Evolutionary conservation across 2,888 invertebrate genomes (phyloP).

Genomic region (Melinaea marsaeus): DNA sequence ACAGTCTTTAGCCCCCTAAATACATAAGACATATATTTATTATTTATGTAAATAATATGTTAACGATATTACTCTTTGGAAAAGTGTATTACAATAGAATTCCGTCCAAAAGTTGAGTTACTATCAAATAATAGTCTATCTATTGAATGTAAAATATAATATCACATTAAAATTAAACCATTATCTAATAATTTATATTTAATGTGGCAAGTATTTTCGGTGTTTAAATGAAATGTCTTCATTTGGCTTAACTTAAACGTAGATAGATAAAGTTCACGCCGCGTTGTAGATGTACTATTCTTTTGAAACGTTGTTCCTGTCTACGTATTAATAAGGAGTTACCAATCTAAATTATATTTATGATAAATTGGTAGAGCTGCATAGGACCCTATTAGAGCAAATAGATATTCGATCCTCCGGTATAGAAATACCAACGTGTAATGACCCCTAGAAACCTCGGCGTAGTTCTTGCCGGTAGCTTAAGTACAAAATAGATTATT

Average conservation of each 20-base stretch:
- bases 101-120: conserved; percentile 65
- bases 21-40: background rate
- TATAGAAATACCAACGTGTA: conserved; percentile 1
- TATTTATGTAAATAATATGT: conserved; percentile 27
- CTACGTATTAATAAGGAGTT: conserved; percentile 11
- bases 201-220: conserved; percentile 2
- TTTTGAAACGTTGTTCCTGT: conserved; percentile 9
- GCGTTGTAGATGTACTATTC: background rate
- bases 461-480: conserved; percentile 46
- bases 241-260: too few relatives aligned
- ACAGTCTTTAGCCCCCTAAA: background rate
- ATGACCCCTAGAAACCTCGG: conserved; percentile 22
- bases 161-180: conserved; percentile 1
- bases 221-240: background rate
- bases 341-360: conserved; percentile 11
- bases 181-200: background rate
- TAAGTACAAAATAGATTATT: conserved; percentile 40
- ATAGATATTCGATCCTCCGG: conserved; percentile 2
- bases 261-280: background rate
- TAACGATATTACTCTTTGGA: conserved; percentile 14
- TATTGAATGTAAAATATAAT: conserved; percentile 7
- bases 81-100: conserved; percentile 43
- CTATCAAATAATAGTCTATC: conserved; percentile 37
- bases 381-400: conserved; percentile 13
- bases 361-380: conserved; percentile 7